Percentiles rank a stretch among this genome's conserved stretches.
These are phyloP conservation scores for Ditula angustiorana DNA, from an alignment of 2,888 invertebrate species.

Conservation along the genomic window DNA sequence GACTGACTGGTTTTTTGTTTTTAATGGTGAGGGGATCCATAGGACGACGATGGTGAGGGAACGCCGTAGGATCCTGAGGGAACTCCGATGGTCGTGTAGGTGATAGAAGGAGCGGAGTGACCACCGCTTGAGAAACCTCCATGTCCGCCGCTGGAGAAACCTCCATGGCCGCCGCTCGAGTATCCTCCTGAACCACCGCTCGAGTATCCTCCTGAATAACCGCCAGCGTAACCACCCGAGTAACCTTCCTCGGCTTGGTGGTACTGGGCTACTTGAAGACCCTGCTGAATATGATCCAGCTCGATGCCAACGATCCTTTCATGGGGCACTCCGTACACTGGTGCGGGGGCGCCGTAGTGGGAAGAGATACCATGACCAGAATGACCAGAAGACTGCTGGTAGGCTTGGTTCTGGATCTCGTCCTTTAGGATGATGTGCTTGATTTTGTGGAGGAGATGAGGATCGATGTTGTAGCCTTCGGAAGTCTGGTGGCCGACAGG, in stretches of 20 bases:
- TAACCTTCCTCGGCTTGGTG: constrained; percentile 88
- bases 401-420: constrained; percentile 86
- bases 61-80: constrained; percentile 81
- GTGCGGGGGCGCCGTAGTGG: constrained; percentile 89
- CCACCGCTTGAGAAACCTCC: constrained; percentile 59
- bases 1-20: constrained; percentile 56
- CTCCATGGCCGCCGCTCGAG: constrained; percentile 47
- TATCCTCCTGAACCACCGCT: constrained; percentile 45
- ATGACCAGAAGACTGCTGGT: constrained; percentile 79
- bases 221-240: constrained; percentile 67
- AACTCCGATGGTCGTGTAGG: constrained; percentile 73
- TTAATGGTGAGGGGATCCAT: constrained; percentile 79
- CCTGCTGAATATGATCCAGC: constrained; percentile 93
- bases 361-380: constrained; percentile 85
- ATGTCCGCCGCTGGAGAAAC: constrained; percentile 52
- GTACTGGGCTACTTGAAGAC: constrained; percentile 95
- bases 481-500: constrained; percentile 91
- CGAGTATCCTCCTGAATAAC: constrained; percentile 56
- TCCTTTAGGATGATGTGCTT: constrained; percentile 94
- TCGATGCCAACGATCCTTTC: constrained; percentile 92
- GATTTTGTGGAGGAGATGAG: constrained; percentile 92
- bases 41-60: constrained; percentile 74
- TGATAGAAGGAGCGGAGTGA: constrained; percentile 58
- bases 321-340: constrained; percentile 88
- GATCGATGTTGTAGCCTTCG: constrained; percentile 93